Conservation (phyloP, 30 jellyfish, hydroid and myxozoan species). For the Turritopsis dohrnii region DNA sequence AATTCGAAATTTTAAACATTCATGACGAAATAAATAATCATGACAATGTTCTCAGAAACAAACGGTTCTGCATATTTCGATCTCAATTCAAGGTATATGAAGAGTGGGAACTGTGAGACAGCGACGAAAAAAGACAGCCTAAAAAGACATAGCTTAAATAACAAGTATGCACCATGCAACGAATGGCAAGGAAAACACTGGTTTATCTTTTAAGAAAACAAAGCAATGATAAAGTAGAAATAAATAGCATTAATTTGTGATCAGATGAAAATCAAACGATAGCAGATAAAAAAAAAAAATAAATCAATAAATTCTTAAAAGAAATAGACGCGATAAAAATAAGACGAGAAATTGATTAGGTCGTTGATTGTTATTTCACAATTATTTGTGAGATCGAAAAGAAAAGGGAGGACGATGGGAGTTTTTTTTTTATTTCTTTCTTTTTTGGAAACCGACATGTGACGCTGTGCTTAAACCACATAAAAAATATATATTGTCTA, state of each 20-base stretch:
- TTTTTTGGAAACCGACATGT: background rate
- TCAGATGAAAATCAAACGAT: background rate
- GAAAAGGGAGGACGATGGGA: background rate
- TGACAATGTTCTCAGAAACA: too few relatives aligned
- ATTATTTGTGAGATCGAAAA: background rate
- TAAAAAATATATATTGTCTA: background rate
- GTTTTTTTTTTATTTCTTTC: too few relatives aligned
- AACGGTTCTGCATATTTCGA: too few relatives aligned
- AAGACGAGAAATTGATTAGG: background rate
- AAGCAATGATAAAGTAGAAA: background rate
- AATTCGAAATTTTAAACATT: too few relatives aligned
- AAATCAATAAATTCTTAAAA: background rate
- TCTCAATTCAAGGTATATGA: background rate
- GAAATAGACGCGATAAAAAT: background rate
- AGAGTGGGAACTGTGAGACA: background rate
- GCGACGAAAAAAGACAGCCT: background rate
- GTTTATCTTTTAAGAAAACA: background rate
- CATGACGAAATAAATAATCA: too few relatives aligned
- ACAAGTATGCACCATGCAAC: background rate
- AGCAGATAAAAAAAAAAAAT: slow-evolving; percentile 3
- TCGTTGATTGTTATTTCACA: background rate
- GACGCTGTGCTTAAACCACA: background rate
- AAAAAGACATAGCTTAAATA: background rate
- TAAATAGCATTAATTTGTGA: background rate
- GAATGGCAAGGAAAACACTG: background rate